phyloP scores from a whole-genome alignment of 2,888 invertebrate species.

The Tinea semifulvella region DNA sequence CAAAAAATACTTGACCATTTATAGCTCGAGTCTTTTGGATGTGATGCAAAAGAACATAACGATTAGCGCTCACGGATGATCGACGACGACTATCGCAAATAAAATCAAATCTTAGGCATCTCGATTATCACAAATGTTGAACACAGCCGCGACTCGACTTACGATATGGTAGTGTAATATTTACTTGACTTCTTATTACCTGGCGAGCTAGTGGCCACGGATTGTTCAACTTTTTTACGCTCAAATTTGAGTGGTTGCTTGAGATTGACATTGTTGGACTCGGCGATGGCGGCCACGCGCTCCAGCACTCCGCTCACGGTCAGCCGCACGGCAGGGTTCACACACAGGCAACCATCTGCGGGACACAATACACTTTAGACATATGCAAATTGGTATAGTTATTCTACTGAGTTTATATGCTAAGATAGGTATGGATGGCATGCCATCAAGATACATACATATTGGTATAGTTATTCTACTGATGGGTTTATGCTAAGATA shows the following conservation, averaged over 20 bases:
- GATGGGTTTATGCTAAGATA: too few species aligned
- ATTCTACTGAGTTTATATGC: too few species aligned
- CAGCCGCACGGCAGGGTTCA: conserved; percentile 85
- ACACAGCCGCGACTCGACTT: conserved; percentile 33
- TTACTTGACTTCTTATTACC: conserved; percentile 70
- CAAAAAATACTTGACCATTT: conserved; percentile 67
- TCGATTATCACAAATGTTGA: conserved; percentile 30
- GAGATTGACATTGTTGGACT: conserved; percentile 83
- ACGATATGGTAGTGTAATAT: conserved; percentile 69
- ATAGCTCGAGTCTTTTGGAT: conserved; percentile 51
- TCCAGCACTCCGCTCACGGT: conserved; percentile 83
- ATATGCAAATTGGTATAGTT: too few species aligned
- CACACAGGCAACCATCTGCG: conserved; percentile 78
- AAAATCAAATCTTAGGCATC: conserved; percentile 24
- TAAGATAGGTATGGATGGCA: too few species aligned
- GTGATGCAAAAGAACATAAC: neutral
- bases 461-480: too few species aligned
- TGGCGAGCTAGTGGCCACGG: conserved; percentile 70
- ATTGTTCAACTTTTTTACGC: conserved; percentile 70
- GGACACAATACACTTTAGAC: too few species aligned
- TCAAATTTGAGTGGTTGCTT: conserved; percentile 80
- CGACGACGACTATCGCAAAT: conserved; percentile 31
- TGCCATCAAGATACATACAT: too few species aligned
- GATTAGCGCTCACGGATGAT: conserved; percentile 24
- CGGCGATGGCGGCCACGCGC: conserved; percentile 87